Evolutionary conservation across 2,797 vertebrate genomes (phyloP).

Genomic region (Tauraco hartlaubi): DNA sequence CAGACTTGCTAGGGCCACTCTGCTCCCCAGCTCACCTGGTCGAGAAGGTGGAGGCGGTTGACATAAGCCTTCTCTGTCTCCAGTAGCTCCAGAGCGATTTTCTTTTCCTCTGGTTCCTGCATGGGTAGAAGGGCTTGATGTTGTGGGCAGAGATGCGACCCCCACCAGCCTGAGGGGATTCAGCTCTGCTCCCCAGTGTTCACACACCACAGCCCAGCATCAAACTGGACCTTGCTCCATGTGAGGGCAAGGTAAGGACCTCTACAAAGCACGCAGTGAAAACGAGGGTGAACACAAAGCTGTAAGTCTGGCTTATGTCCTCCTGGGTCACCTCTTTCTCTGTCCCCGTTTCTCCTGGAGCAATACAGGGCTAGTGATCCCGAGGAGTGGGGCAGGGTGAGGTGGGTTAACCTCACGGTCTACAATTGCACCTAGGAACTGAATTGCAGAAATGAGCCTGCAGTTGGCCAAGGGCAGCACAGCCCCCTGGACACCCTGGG

Average conservation of each 20-base stretch:
- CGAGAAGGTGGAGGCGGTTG: constrained; percentile 87
- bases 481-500: neutral
- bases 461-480: neutral
- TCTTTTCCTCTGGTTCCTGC: constrained; percentile 82
- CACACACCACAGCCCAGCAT: neutral
- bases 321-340: neutral
- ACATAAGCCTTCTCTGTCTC: constrained; percentile 91
- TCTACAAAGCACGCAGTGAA: neutral
- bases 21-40: constrained; percentile 82
- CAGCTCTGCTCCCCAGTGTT: neutral
- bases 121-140: neutral
- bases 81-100: constrained; percentile 87
- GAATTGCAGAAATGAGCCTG: neutral
- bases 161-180: neutral
- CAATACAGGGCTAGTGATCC: neutral
- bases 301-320: neutral
- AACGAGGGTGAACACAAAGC: neutral
- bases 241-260: neutral
- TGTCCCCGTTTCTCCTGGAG: neutral
- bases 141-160: accelerated
- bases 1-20: neutral
- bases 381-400: accelerated
- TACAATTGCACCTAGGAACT: neutral
- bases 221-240: neutral
- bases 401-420: neutral